Percentiles rank a stretch among this genome's conserved stretches.
phyloP scores from a whole-genome alignment of 2,888 invertebrate species.

The Seira sanloemensis region DNA sequence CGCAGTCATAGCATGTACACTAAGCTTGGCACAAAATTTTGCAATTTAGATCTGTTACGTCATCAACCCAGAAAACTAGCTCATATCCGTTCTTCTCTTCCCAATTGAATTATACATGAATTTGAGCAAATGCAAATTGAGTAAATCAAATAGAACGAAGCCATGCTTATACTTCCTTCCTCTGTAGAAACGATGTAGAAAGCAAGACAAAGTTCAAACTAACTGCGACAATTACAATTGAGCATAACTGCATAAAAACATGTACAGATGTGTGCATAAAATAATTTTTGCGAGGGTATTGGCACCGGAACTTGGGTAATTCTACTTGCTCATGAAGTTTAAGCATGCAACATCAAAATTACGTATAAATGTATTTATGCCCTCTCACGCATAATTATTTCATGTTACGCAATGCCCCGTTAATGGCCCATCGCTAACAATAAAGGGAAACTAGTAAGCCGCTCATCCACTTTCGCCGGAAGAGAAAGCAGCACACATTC shows the following conservation, averaged over 20 bases:
- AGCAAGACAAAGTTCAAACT: too few relatives aligned
- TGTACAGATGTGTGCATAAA: too few relatives aligned
- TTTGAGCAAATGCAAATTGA: not conserved
- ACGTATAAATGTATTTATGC: too few relatives aligned
- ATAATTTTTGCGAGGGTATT: too few relatives aligned
- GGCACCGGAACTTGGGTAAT: too few relatives aligned
- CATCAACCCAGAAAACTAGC: too few relatives aligned
- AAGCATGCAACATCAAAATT: too few relatives aligned
- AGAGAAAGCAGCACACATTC: not conserved
- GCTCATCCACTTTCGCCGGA: not conserved
- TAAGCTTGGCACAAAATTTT: constrained; percentile 20
- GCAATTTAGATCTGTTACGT: constrained; percentile 51
- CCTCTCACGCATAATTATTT: not conserved
- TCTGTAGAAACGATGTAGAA: too few relatives aligned
- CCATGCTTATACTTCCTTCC: too few relatives aligned
- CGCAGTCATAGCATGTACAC: not conserved
- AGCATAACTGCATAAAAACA: too few relatives aligned
- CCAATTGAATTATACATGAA: constrained; percentile 18
- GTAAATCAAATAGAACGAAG: not conserved
- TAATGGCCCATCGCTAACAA: not conserved
- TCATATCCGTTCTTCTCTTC: not conserved
- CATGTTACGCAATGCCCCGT: not conserved
- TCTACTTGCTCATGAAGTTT: too few relatives aligned
- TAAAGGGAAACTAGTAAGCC: not conserved
- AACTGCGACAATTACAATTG: too few relatives aligned